Conservation (phyloP, 1,140 invertebrate genomes). For the Geopemphigus sp. region DNA sequence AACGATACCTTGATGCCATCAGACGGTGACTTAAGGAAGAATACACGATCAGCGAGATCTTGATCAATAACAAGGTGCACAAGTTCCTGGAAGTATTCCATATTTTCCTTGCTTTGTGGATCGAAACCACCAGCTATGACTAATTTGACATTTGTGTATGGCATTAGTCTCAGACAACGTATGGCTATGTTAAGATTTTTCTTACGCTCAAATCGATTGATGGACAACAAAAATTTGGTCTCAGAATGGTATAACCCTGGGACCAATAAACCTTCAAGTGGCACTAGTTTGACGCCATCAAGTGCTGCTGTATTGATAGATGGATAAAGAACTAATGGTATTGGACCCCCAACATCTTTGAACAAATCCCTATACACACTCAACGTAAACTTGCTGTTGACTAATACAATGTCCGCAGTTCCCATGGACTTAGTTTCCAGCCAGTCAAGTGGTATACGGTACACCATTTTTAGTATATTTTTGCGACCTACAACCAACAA, state of each 20-base stretch:
- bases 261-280: too few species aligned
- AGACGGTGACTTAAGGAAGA: constrained; percentile 82
- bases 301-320: constrained; percentile 82
- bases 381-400: constrained; percentile 92
- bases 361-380: constrained; percentile 84
- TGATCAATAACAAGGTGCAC: constrained; percentile 64
- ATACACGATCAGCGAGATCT: constrained; percentile 71
- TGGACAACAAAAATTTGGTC: constrained; percentile 73
- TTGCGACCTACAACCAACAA: constrained; percentile 68
- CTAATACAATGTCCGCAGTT: constrained; percentile 82
- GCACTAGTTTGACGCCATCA: constrained; percentile 57
- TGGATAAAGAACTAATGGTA: constrained; percentile 87
- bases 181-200: constrained; percentile 89
- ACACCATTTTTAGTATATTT: constrained; percentile 71
- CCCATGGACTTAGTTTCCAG: constrained; percentile 87
- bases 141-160: constrained; percentile 67
- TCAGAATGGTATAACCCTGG: too few species aligned
- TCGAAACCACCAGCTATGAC: constrained; percentile 98
- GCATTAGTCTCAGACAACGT: constrained; percentile 70
- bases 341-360: constrained; percentile 63
- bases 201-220: constrained; percentile 97
- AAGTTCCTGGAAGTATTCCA: constrained; percentile 82
- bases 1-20: constrained; percentile 81
- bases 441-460: constrained; percentile 86
- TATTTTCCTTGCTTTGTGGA: constrained; percentile 82